phyloP scores from a whole-genome alignment of 2,888 invertebrate genomes.

The Melinopterus prodromus region DNA sequence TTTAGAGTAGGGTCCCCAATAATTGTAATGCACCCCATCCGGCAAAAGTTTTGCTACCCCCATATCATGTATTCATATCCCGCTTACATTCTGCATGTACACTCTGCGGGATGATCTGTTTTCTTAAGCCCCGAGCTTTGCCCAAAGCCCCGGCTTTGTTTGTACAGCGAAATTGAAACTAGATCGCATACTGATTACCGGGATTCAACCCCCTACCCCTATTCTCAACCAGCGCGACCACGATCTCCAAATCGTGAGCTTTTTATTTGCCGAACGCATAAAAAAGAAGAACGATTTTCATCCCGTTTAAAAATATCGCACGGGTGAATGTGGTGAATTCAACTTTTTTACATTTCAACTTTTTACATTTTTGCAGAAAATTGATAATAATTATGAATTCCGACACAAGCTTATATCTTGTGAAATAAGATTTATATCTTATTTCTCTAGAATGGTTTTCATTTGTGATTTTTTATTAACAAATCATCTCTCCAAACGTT shows the following conservation, averaged over 20 bases:
- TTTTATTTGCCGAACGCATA: not conserved
- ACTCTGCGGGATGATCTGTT: constrained; percentile 56
- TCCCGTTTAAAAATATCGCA: too few species aligned
- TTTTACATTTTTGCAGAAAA: too few species aligned
- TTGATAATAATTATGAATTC: too few species aligned
- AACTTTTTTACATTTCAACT: too few species aligned
- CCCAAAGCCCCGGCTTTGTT: constrained; percentile 54
- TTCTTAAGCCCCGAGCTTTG: constrained; percentile 55
- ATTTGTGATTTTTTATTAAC: too few species aligned
- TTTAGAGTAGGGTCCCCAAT: too few species aligned
- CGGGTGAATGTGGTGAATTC: too few species aligned
- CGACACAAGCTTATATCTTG: too few species aligned
- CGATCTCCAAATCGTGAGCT: not conserved
- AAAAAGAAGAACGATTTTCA: not conserved
- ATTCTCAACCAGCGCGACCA: not conserved
- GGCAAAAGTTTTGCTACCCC: not conserved
- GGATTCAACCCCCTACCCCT: constrained; percentile 34
- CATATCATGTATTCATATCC: not conserved
- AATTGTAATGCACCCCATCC: not conserved
- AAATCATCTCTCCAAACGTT: too few species aligned
- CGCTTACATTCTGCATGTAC: constrained; percentile 42
- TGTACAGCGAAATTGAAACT: constrained; percentile 58
- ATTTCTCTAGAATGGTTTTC: too few species aligned
- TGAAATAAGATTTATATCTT: too few species aligned
- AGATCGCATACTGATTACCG: constrained; percentile 41